These are phyloP conservation scores for Chelon auratus DNA, from an alignment of 2,797 vertebrate genomes.

Conservation along the genomic window DNA sequence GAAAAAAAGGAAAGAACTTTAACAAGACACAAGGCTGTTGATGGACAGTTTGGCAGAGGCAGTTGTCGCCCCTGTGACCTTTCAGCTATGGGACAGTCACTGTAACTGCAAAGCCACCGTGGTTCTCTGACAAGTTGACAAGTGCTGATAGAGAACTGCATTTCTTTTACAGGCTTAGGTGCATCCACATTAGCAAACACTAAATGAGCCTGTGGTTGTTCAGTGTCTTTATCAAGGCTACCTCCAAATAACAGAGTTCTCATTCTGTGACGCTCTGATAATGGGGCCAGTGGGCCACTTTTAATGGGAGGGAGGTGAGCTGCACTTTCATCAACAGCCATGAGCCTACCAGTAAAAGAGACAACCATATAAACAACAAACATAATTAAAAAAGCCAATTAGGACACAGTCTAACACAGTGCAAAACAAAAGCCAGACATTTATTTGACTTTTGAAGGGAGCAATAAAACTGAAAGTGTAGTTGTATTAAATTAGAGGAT, in stretches of 20 bases:
- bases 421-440: conserved; percentile 23
- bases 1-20: background rate
- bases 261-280: conserved; percentile 19
- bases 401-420: conserved; percentile 17
- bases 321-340: conserved; percentile 13
- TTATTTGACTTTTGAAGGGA: conserved; percentile 1
- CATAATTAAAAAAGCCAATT: conserved; percentile 29
- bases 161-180: conserved; percentile 18
- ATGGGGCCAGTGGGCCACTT: background rate
- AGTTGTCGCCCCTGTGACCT: conserved; percentile 37
- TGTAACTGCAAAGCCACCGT: conserved; percentile 29
- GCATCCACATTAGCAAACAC: conserved; percentile 17
- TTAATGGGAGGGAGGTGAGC: conserved; percentile 16
- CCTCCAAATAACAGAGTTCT: conserved; percentile 11
- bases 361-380: conserved; percentile 31
- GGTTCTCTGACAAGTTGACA: conserved; percentile 20
- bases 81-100: conserved; percentile 24
- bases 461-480: too few relatives aligned
- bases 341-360: conserved; percentile 29
- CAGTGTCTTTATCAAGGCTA: conserved; percentile 5
- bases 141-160: conserved; percentile 27
- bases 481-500: too few relatives aligned
- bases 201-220: background rate
- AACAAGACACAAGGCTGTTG: conserved; percentile 35
- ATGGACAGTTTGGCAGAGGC: conserved; percentile 46